These are phyloP conservation scores for Epinephelus moara DNA, from an alignment of 2,113 vertebrate genomes.

Conservation along the genomic window DNA sequence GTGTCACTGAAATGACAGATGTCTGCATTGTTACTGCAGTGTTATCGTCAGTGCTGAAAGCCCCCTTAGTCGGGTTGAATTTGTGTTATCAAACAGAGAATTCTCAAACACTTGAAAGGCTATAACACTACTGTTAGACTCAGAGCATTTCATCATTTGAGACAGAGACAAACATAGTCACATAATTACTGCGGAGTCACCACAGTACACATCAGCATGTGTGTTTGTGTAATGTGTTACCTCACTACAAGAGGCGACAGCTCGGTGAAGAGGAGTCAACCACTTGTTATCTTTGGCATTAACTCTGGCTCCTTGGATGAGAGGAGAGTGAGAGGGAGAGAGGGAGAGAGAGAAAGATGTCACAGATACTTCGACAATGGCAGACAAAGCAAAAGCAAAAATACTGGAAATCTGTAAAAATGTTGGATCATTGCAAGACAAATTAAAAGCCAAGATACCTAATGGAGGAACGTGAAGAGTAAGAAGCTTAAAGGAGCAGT, in stretches of 20 bases:
- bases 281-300: conserved; percentile 99
- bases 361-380: conserved; percentile 9
- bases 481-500: background rate
- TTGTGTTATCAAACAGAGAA: background rate
- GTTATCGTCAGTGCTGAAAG: background rate
- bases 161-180: background rate
- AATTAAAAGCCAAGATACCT: background rate
- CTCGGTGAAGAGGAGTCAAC: conserved; percentile 99
- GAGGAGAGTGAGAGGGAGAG: background rate
- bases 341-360: conserved; percentile 13
- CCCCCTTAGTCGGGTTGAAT: background rate
- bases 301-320: conserved; percentile 93
- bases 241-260: conserved; percentile 98
- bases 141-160: background rate
- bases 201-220: conserved; percentile 4
- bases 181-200: background rate
- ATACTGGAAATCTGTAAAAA: background rate
- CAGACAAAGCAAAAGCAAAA: background rate
- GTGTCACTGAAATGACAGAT: background rate
- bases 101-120: conserved; percentile 1
- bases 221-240: conserved; percentile 79
- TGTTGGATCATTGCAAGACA: background rate
- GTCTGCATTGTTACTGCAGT: background rate
- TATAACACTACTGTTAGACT: background rate
- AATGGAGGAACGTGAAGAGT: background rate